These are phyloP conservation scores for Diarsia dahlii DNA, from an alignment of 2,888 invertebrate genomes.

Conservation along the genomic window DNA sequence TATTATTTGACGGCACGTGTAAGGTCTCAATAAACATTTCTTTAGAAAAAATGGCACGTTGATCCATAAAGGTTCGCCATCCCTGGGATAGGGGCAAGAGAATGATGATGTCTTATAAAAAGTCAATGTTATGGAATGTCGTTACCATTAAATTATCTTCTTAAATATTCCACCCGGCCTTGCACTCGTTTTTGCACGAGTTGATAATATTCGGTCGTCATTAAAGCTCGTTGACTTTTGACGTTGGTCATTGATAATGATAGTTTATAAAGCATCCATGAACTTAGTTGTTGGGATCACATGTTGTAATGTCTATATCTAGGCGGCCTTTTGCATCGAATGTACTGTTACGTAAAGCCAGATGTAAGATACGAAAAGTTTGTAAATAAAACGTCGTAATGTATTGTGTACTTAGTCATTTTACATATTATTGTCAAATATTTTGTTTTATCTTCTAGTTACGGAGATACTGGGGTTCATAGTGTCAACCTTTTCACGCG, in stretches of 20 bases:
- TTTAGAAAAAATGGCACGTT: too few relatives aligned
- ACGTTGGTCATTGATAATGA: constrained; percentile 66
- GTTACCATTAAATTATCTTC: neutral
- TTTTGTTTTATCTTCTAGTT: neutral
- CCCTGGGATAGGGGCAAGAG: too few relatives aligned
- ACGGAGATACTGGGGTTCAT: too few relatives aligned
- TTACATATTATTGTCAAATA: neutral
- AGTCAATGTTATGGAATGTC: neutral
- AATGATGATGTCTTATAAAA: neutral
- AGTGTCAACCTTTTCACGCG: too few relatives aligned
- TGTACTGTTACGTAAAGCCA: neutral
- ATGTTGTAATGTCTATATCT: constrained; percentile 52
- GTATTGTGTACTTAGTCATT: neutral
- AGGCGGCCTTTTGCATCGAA: constrained; percentile 9
- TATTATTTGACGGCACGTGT: too few relatives aligned
- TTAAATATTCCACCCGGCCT: constrained; percentile 55
- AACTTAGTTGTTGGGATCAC: constrained; percentile 54
- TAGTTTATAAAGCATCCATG: constrained; percentile 39
- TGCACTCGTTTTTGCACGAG: constrained; percentile 49
- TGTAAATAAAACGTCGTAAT: neutral
- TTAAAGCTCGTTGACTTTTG: constrained; percentile 58
- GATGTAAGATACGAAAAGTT: neutral
- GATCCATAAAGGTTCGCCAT: too few relatives aligned
- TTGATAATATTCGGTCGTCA: constrained; percentile 60
- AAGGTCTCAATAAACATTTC: too few relatives aligned